Evolutionary conservation across 2,113 vertebrate species (phyloP), one percentile per base, ranked within the genome.

Genomic region (Cervus canadensis): DNA sequence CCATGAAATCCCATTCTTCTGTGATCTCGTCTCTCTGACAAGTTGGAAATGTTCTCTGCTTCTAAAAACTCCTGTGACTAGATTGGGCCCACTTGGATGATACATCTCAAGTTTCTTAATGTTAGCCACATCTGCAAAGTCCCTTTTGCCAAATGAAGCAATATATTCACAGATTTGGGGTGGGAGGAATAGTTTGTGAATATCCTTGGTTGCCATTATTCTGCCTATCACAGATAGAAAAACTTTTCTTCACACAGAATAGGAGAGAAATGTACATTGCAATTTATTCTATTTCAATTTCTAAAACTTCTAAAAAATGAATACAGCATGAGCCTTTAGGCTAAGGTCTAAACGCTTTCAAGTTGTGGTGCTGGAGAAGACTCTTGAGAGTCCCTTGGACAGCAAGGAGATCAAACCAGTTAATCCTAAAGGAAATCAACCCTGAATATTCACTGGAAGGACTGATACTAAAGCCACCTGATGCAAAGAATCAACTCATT

Each of bases 241-340:
- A 2, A 9, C 1, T 30, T 52, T 56, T 91, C 78, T 74, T 57
- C 21, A 3, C 7, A 7, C 16, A 88, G n/a, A 92, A 59, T 57
- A 91, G 10, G 45, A 79, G n/a, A 89, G 33, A 83, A 87, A 79
- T 90, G 56, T 43, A 14, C 64, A 4, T 13, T 60, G 13, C 1
- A 40, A 36, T 88, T 78, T 57, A 60, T 43, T 90, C 40, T 50
- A 50, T 97, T 82, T 90, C 40, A 43, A 57, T 96, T 82, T 94
- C 67, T 89, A 95, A 71, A 36, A 89, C 30, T 82, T 91, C 36
- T 52, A 9, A 78, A 82, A 43, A 87, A 62, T 60, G 9, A 23
- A 78, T 82, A 54, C 15, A 50, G 74, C 45, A 9, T 62, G 45
- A 57, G 10, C 16, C 56, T 50, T 86, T 76, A 74, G 25, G 43